These are phyloP conservation scores for Zaprionus obscuricornis DNA, from an alignment of 2,888 invertebrate species.

Conservation along the genomic window DNA sequence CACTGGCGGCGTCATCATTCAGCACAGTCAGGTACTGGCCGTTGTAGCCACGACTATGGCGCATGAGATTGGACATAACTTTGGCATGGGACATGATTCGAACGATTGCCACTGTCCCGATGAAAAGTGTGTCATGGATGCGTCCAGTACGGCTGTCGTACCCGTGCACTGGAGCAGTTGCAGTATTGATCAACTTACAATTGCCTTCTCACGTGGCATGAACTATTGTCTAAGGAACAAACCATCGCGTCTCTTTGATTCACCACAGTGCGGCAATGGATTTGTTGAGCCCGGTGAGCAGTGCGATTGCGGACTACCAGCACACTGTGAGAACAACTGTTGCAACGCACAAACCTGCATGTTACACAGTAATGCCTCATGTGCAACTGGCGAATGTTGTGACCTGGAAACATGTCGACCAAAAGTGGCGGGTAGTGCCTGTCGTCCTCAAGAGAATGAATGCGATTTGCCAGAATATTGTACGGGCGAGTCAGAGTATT, in stretches of 20 bases:
- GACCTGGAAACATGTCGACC: conserved; percentile 88
- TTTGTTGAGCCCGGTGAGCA: conserved; percentile 98
- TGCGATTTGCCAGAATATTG: conserved; percentile 99
- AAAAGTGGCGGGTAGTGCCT: conserved; percentile 85
- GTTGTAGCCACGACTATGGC: conserved; percentile 98
- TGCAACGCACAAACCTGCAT: conserved; percentile 94
- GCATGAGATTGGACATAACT: conserved; percentile 99
- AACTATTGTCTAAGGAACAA: conserved; percentile 97
- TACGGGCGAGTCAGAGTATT: conserved; percentile 95
- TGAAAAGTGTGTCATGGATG: conserved; percentile 98
- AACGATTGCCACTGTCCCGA: conserved; percentile 93
- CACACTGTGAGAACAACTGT: conserved; percentile 92
- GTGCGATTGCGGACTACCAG: conserved; percentile 93
- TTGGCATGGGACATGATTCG: conserved; percentile 99
- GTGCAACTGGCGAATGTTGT: conserved; percentile 98
- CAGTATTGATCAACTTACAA: conserved; percentile 93
- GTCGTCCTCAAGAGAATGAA: conserved; percentile 92
- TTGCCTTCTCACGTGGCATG: conserved; percentile 97
- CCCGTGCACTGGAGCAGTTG: conserved; percentile 98
- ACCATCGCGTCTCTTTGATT: conserved; percentile 91
- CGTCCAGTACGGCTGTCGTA: conserved; percentile 92
- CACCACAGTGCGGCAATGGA: conserved; percentile 97
- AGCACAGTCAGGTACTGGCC: conserved; percentile 93
- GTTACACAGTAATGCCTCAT: conserved; percentile 94
- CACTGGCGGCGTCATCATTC: conserved; percentile 98